Conservation (phyloP, 30 jellyfish, hydroid and myxozoan genomes). For the Sanderia malayensis region DNA sequence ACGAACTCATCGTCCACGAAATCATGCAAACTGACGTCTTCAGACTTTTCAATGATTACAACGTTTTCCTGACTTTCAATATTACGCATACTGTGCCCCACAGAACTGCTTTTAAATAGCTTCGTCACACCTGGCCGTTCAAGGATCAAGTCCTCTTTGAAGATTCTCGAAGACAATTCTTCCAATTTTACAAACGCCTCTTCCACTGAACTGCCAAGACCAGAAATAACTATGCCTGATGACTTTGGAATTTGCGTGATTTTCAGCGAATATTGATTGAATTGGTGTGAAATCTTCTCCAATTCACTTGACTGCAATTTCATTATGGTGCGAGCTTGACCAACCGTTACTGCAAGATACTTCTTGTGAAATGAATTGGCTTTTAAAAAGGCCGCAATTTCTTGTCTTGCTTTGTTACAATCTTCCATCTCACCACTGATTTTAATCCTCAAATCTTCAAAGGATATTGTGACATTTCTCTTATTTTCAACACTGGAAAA, state of each 20-base stretch:
- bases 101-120: neutral
- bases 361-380: neutral
- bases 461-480: neutral
- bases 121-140: constrained; percentile 40
- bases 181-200: neutral
- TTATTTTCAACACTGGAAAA: neutral
- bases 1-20: constrained; percentile 8
- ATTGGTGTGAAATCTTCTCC: neutral
- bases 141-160: neutral
- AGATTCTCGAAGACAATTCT: neutral
- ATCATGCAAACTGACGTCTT: constrained; percentile 7
- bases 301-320: neutral
- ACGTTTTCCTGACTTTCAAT: constrained; percentile 18
- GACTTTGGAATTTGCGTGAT: neutral
- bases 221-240: neutral
- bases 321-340: neutral
- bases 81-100: neutral
- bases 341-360: neutral
- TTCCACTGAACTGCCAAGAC: neutral
- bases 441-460: neutral
- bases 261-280: neutral
- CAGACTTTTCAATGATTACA: constrained; percentile 14
- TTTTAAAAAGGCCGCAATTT: neutral
- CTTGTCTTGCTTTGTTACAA: neutral
- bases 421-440: neutral